phyloP scores from a whole-genome alignment of 2,113 vertebrate genomes.

The Anser cygnoides region DNA sequence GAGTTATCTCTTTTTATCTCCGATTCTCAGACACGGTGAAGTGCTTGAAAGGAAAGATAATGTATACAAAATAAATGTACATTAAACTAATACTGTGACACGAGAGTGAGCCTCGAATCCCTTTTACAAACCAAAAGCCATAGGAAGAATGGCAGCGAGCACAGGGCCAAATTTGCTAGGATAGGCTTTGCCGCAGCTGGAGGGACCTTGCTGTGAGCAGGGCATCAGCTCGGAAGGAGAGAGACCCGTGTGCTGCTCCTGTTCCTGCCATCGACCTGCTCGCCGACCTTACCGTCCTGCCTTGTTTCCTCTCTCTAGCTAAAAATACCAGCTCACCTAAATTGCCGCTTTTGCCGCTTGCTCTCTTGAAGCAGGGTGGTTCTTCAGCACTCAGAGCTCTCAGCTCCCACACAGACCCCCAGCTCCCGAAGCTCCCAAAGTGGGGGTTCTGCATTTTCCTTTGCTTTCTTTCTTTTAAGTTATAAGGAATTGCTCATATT shows the following conservation, averaged over 20 bases:
- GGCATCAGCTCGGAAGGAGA: slow-evolving; percentile 25
- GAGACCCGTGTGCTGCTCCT: slow-evolving; percentile 19
- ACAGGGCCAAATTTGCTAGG: neutral
- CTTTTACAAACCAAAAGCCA: neutral
- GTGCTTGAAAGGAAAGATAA: slow-evolving; percentile 44
- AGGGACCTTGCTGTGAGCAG: slow-evolving; percentile 16
- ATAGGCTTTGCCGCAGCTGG: slow-evolving; percentile 18
- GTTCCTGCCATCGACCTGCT: slow-evolving; percentile 29
- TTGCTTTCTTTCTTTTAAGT: neutral
- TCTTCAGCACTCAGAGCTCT: neutral
- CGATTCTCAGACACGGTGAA: slow-evolving; percentile 50
- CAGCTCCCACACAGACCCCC: neutral
- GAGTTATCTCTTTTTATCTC: slow-evolving; percentile 52
- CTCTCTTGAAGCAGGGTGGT: neutral
- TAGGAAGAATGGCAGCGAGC: neutral
- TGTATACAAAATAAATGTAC: slow-evolving; percentile 50
- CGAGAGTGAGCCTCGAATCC: neutral
- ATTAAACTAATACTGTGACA: slow-evolving; percentile 9
- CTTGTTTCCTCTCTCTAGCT: slow-evolving; percentile 10
- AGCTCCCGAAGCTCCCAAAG: no score
- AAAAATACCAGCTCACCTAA: slow-evolving; percentile 44
- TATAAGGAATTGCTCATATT: neutral
- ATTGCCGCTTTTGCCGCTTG: neutral
- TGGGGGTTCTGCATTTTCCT: no score
- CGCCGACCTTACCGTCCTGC: neutral